Percentiles rank a stretch among this genome's conserved stretches.
phyloP scores from a whole-genome alignment of 2,797 vertebrate species.

The Capromys pilorides region DNA sequence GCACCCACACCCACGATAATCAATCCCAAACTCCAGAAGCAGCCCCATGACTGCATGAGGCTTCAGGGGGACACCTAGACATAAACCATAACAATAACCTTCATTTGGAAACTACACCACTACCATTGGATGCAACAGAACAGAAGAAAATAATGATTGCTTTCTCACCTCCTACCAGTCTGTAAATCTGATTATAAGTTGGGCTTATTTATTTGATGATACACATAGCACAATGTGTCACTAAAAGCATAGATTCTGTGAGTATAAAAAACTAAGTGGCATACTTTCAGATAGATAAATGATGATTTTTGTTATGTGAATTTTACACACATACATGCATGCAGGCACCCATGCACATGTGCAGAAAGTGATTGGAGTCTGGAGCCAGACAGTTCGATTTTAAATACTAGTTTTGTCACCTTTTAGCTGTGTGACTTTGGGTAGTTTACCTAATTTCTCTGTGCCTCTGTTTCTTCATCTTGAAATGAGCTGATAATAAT shows the following conservation, averaged over 20 bases:
- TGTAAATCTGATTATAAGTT: not conserved
- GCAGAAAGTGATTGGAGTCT: constrained; percentile 14
- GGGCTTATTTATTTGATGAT: not conserved
- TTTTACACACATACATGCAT: not conserved
- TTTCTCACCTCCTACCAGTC: not conserved
- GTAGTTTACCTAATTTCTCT: not conserved
- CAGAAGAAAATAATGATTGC: not conserved
- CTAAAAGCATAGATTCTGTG: constrained; percentile 11
- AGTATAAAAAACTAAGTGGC: not conserved
- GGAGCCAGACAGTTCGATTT: not conserved
- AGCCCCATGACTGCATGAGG: too few species aligned
- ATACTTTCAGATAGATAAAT: constrained; percentile 1
- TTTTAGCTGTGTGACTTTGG: not conserved
- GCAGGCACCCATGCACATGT: not conserved
- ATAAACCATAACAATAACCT: not conserved
- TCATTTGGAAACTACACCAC: not conserved
- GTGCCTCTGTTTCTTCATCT: not conserved
- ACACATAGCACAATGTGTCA: not conserved
- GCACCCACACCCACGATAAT: too few species aligned
- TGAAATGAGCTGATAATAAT: constrained; percentile 21
- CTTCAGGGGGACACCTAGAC: too few species aligned
- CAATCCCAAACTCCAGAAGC: too few species aligned
- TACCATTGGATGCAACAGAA: not conserved
- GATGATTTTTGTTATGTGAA: not conserved
- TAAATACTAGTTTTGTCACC: not conserved